Evolutionary conservation across 2,113 vertebrate genomes (phyloP), one percentile per base, ranked within the genome.

Genomic region (Corydoras sp.): DNA sequence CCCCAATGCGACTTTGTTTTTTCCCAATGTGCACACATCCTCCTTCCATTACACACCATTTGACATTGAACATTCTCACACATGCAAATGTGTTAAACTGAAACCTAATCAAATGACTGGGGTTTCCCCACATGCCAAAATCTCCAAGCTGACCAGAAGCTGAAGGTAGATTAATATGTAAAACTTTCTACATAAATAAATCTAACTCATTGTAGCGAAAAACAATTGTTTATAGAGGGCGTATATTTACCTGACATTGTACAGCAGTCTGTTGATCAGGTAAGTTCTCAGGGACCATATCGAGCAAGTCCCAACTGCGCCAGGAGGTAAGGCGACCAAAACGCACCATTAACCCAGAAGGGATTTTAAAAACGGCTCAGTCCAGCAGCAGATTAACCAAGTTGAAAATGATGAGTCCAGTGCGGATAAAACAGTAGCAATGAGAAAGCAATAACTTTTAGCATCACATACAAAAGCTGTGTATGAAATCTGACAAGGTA

Each of bases 291-390:
- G 85, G 69, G 69, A 86, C 83, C 30, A 84, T 80, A 0, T 85
- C 81, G 10, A 90, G 82, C 65, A 88, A 79, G 77, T 91, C 88
- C 88, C 88, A 91, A 83, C 91, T 91, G 74, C 60, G 85, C 87
- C 89, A 90, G 13, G 87, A 87, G 1, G 88, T 49, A 4, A 91
- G 80, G 5, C 72, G 85, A 15, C 81, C 73, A 29, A 90, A 89
- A 59, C 81, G 86, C 31, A 87, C 83, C 87, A 87, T 89, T 77
- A 73, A 76, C 51, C 72, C n/a, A 29, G 3, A 31, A 31, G 29
- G 10, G 13, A 5, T 50, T 4, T 43, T 43, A 48, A 3, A 11
- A 18, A n/a, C 59, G 10, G 8, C n/a, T 58, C 3, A 24, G 12
- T 53, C 24, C 58, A 65, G 10, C 32, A 14, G 29, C 64, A 30